phyloP scores from a whole-genome alignment of 2,113 vertebrate species.

The Strix aluco region DNA sequence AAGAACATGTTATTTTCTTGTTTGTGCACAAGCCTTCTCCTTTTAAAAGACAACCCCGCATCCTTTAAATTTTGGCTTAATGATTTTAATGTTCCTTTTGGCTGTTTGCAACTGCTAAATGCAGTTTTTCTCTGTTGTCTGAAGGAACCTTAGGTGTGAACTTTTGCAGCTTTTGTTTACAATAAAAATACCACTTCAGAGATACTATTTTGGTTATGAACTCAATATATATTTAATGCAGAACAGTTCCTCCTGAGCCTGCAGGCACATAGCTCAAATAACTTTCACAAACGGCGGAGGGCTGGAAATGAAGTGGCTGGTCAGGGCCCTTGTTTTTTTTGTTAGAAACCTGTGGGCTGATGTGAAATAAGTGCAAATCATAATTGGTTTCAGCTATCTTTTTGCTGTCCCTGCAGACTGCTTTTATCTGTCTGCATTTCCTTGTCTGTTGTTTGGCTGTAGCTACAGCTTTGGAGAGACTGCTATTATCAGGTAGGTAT shows the following conservation, averaged over 20 bases:
- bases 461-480: not conserved
- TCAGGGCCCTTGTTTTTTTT: not conserved
- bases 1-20: not conserved
- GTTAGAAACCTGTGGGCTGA: not conserved
- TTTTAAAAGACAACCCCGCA: not conserved
- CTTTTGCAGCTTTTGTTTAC: not conserved
- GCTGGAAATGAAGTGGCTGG: not conserved
- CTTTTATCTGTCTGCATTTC: not conserved
- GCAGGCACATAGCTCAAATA: not conserved
- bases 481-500: not conserved
- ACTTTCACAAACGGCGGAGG: not conserved
- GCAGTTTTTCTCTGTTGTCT: not conserved
- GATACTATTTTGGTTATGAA: not conserved
- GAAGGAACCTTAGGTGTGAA: not conserved
- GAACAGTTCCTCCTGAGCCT: not conserved
- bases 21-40: not conserved
- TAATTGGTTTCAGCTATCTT: not conserved
- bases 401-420: not conserved
- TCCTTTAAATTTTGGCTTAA: not conserved
- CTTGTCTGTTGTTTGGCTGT: not conserved
- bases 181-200: not conserved
- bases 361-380: not conserved
- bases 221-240: not conserved
- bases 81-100: not conserved
- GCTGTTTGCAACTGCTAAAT: not conserved